Evolutionary conservation across 2,888 invertebrate genomes (phyloP).

Genomic region (Aleiodes testaceus): DNA sequence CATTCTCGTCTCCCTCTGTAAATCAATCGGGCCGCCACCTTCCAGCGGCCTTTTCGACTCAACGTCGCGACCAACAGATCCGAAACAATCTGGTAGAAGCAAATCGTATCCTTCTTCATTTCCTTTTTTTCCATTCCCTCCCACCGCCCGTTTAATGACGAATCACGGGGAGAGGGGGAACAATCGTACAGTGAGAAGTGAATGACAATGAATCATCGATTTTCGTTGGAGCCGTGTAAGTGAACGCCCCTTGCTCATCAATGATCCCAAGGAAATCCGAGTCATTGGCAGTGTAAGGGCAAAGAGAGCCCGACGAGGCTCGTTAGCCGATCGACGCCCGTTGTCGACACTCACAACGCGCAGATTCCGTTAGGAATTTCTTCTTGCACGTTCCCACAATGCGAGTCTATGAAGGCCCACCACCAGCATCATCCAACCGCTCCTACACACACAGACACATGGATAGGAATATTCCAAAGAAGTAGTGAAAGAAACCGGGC

Average conservation of each 20-base stretch:
- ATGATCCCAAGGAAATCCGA: conserved; percentile 39
- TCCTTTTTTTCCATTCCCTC: background rate
- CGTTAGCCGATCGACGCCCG: conserved; percentile 48
- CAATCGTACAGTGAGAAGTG: conserved; percentile 16
- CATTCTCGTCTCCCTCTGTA: conserved; percentile 60
- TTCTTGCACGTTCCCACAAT: conserved; percentile 59
- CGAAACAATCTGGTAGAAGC: conserved; percentile 53
- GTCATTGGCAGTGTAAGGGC: conserved; percentile 38
- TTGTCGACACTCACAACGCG: conserved; percentile 54
- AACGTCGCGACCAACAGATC: conserved; percentile 43
- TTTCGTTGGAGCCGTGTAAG: conserved; percentile 36
- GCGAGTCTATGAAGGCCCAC: conserved; percentile 38
- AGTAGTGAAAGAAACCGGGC: conserved; percentile 11
- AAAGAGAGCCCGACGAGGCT: conserved; percentile 41
- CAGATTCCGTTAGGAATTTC: conserved; percentile 66
- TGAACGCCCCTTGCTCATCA: conserved; percentile 33
- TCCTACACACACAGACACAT: conserved; percentile 19
- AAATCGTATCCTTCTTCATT: conserved; percentile 49
- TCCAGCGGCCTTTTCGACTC: conserved; percentile 45
- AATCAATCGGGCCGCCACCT: conserved; percentile 62
- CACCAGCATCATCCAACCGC: conserved; percentile 31
- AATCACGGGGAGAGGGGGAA: background rate
- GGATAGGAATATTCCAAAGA: conserved; percentile 29
- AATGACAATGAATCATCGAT: conserved; percentile 46
- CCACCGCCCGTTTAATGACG: background rate